phyloP scores from a whole-genome alignment of 2,797 vertebrate species.

The Arnoldichthys spilopterus region DNA sequence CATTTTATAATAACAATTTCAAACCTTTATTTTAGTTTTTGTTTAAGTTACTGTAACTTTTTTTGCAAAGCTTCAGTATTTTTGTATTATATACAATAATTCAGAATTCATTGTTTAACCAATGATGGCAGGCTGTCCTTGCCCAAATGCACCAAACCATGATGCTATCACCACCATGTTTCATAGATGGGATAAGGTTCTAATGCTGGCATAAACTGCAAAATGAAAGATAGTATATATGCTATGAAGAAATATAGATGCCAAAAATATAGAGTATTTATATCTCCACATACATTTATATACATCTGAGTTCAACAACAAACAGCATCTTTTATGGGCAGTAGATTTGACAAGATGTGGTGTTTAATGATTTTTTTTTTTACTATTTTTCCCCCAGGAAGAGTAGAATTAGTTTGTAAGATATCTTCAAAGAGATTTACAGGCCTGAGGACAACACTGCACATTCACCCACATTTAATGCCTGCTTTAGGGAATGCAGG shows the following conservation, averaged over 20 bases:
- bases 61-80: no score
- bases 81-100: no score
- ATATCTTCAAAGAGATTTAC: constrained; percentile 12
- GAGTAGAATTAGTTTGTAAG: background rate
- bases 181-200: no score
- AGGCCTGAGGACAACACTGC: background rate
- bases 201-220: no score
- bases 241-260: background rate
- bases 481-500: constrained; percentile 12
- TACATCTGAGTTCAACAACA: background rate
- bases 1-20: no score
- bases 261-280: background rate
- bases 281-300: background rate
- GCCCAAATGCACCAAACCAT: no score
- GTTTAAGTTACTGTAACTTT: no score
- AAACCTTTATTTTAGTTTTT: no score
- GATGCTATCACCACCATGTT: no score
- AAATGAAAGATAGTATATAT: background rate
- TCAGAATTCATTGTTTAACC: no score
- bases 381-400: background rate
- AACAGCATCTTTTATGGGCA: background rate
- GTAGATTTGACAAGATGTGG: background rate
- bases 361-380: background rate
- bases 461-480: background rate
- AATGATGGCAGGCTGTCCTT: no score